A percentile compares a stretch with the other conserved stretches of the same genome.
These are phyloP conservation scores for Apteryx mantelli DNA, from an alignment of 2,113 vertebrate species.

Conservation along the genomic window DNA sequence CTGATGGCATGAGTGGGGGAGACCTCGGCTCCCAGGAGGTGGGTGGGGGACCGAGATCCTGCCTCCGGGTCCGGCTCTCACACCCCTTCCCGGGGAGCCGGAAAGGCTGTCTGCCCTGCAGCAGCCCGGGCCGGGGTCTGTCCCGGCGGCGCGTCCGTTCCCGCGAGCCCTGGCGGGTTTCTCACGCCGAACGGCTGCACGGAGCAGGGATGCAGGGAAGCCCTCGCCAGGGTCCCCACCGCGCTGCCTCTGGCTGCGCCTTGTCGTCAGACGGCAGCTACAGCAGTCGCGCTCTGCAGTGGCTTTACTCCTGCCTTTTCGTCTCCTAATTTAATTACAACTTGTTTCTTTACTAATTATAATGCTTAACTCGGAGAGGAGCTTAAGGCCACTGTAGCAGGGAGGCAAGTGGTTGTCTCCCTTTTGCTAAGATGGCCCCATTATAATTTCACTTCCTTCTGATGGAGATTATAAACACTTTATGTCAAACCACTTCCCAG, in stretches of 20 bases:
- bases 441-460: constrained; percentile 48
- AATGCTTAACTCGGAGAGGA: constrained; percentile 26
- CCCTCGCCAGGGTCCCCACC: rapidly evolving
- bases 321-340: constrained; percentile 38
- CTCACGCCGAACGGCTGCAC: not conserved
- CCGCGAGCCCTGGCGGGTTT: not conserved
- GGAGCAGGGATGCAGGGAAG: not conserved
- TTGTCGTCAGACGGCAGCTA: not conserved
- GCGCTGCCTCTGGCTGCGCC: not conserved
- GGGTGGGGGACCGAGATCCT: too few relatives aligned
- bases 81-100: too few relatives aligned
- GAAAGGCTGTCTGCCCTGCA: too few relatives aligned
- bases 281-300: rapidly evolving
- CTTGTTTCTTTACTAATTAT: constrained; percentile 49
- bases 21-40: too few relatives aligned
- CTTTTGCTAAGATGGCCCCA: constrained; percentile 15
- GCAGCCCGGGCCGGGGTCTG: too few relatives aligned
- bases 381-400: constrained; percentile 43
- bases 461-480: constrained; percentile 70
- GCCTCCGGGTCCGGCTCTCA: too few relatives aligned
- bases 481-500: constrained; percentile 71
- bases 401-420: constrained; percentile 35
- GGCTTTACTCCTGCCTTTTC: constrained; percentile 24
- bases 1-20: not conserved
- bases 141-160: too few relatives aligned